Base-by-base conservation (phyloP, 2,797 vertebrate species). In the Todus mexicanus region DNA sequence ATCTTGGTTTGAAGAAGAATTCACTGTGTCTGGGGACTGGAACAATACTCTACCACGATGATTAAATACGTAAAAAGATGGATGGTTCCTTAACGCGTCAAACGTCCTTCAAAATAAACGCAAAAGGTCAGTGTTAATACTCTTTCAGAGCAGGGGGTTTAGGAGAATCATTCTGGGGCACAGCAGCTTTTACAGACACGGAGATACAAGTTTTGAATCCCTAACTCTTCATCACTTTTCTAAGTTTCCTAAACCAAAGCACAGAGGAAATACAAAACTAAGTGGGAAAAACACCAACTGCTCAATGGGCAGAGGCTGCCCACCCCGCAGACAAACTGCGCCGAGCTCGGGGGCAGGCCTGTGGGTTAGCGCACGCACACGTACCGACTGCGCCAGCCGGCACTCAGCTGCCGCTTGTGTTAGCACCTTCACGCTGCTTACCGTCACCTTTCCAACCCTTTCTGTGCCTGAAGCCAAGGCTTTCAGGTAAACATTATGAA, bases 61-160 rank as follows among this genome's bases (percentile, higher is more conserved):
- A 93, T 99, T 99, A 98, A 99, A 99, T 95, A 99, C 98, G 97
- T 99, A 99, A 97, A 99, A 99, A 75, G 99, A 99, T 0, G 99
- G 99, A 84, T 99, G 99, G 98, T 99, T 99, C 97, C 98, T 99
- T 98, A 99, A 98, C 2, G 99, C 99, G 96, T 99, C 99, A 96
- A 99, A 99, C 6, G 99, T 99, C 98, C 99, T 99, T 98, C 40
- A 94, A 96, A 94, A 85, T 76, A 92, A 96, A 90, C 9, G 80
- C 43, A 79, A 95, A 95, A 87, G 87, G 94, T 60, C 87, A 80
- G 25, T 1, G 71, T 96, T 92, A 96, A 90, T 15, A 60, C 51
- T 85, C 22, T n/a, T 31, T 93, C 40, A 94, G 80, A 69, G 59
- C 38, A 79, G 64, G 81, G 18, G 38, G 63, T 68, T 86, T 45